phyloP scores from a whole-genome alignment of 2,113 vertebrate genomes.

The Phaethornis superciliosus region DNA sequence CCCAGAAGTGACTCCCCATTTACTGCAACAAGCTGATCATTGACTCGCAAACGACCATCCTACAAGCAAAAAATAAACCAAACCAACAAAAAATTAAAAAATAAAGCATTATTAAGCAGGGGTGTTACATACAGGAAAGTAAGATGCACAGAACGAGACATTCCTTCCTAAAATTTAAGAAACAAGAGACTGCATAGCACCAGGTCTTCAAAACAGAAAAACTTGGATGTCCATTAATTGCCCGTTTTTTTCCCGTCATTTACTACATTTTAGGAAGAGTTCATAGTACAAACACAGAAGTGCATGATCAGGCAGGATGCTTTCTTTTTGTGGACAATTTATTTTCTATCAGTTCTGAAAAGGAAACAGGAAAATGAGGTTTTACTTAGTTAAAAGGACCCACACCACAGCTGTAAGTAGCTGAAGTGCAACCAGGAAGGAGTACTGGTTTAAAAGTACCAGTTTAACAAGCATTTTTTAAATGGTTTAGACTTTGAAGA shows the following conservation, averaged over 20 bases:
- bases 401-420: not conserved
- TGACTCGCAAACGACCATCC: constrained; percentile 90
- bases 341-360: not conserved
- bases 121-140: not conserved
- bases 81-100: no score
- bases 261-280: not conserved
- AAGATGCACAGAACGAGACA: not conserved
- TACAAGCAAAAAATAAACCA: constrained; percentile 28
- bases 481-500: no score
- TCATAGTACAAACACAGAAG: not conserved
- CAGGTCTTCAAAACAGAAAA: not conserved
- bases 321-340: not conserved
- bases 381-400: not conserved
- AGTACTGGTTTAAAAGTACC: not conserved
- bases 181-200: not conserved
- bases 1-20: constrained; percentile 92
- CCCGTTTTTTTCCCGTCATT: not conserved
- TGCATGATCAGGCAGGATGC: not conserved
- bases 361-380: not conserved
- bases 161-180: not conserved
- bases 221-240: not conserved
- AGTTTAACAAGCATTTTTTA: no score
- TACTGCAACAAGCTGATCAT: constrained; percentile 95
- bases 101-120: not conserved
- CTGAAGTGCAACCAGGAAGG: not conserved